A percentile compares a stretch with the other conserved stretches of the same genome.
phyloP scores from a whole-genome alignment of 1,140 invertebrate species.

The Melipona quadrifasciata region DNA sequence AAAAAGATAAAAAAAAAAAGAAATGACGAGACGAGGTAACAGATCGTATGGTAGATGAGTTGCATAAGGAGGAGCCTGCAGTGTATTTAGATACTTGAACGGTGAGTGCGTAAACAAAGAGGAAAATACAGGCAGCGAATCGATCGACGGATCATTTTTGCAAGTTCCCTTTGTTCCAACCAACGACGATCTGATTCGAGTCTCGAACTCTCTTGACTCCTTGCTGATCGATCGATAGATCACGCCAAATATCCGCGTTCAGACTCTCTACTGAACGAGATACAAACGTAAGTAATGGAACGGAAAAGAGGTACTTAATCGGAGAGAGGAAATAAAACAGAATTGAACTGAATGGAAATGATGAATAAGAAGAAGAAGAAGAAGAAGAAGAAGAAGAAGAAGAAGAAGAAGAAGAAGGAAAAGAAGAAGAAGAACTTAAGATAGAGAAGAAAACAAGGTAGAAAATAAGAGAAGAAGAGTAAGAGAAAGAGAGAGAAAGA shows the following conservation, averaged over 20 bases:
- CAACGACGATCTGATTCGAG: background rate
- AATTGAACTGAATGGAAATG: background rate
- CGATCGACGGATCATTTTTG: slow-evolving; percentile 40
- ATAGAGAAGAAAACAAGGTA: slow-evolving; percentile 14
- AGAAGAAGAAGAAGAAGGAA: background rate
- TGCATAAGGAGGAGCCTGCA: slow-evolving; percentile 55
- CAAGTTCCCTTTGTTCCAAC: background rate
- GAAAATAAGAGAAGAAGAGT: slow-evolving; percentile 19
- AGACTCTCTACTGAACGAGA: slow-evolving; percentile 9
- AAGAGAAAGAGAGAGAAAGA: slow-evolving; percentile 39
- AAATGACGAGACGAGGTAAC: slow-evolving; percentile 7
- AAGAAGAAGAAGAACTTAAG: background rate
- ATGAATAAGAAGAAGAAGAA: background rate
- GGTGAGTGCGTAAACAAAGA: slow-evolving; percentile 35
- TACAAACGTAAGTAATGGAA: background rate
- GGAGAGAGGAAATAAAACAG: background rate
- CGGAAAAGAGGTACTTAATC: slow-evolving; percentile 9
- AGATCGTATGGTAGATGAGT: slow-evolving; percentile 39
- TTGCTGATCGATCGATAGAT: slow-evolving; percentile 44
- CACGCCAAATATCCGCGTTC: slow-evolving; percentile 22
- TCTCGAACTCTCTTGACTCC: background rate
- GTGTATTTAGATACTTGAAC: slow-evolving; percentile 45
- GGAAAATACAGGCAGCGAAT: background rate
- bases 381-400: background rate
- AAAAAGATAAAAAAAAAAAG: slow-evolving; percentile 6